Base-by-base conservation (phyloP, 92 coral and sea anemone species). In the Epizoanthus stellaris region DNA sequence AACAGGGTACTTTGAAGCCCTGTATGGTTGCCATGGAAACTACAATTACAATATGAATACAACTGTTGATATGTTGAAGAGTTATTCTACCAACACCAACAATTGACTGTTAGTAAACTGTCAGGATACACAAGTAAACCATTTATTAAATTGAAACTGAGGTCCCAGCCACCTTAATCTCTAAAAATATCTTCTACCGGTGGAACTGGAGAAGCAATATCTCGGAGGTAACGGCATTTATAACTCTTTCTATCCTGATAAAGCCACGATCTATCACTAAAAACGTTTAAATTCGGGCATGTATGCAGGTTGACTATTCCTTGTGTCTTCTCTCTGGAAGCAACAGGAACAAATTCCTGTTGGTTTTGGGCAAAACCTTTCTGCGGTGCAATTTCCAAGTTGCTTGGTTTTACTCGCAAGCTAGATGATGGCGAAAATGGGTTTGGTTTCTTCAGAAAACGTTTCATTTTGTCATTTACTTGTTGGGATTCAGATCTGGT, bases 251-350 rank as follows among this genome's bases (percentile, higher is more conserved):
- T 65, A 60, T 89, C 98, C 87, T 85, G 95, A 76, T 94, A 94
- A 85, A 89, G 73, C 98, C 98, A 94, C 14, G 94, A 89, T 56
- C 85, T 86, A 73, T 94, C 95, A 3, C 86, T 43, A 9, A 80
- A 91, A 62, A 90, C 52, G 79, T 93, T 93, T 75, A 89, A 58
- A 53, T 70, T 89, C 0, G 94, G 94, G 61, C 97, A 93, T 7
- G 94, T 91, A 75, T 93, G 97, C 8, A 91, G 62, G 34, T 93
- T 93, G 0, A 93, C 87, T 2, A 87, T 72, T 20, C 91, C 97
- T 6, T 59, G 84, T 54, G 75, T 86, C 64, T 76, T 89, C 52
- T 85, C 87, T 5, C 97, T 86, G 6, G 81, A 76, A 45, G 34
- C 21, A 57, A 53, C 73, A 13, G 54, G 88, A 36, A 54, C 65